Conservation (phyloP, 1,140 invertebrate genomes). For the Hermetia illucens region DNA sequence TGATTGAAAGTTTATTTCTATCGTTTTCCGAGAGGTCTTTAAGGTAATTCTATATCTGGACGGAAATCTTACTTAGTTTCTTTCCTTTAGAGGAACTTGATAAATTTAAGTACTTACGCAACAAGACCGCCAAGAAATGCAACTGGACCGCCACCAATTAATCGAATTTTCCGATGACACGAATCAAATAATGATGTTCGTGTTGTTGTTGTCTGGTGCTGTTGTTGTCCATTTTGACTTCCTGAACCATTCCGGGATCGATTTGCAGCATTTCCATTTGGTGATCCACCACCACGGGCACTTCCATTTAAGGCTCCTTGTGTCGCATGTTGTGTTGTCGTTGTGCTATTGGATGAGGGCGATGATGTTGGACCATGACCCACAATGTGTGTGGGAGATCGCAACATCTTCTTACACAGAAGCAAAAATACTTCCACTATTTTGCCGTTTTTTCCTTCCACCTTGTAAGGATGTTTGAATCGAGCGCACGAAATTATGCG, state of each 20-base stretch:
- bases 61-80: too few relatives aligned
- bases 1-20: too few relatives aligned
- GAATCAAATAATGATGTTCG: slow-evolving; percentile 49
- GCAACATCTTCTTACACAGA: slow-evolving; percentile 27
- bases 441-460: background rate
- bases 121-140: slow-evolving; percentile 51
- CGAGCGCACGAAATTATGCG: too few relatives aligned
- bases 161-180: slow-evolving; percentile 53
- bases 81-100: background rate
- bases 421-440: slow-evolving; percentile 1
- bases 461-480: too few relatives aligned
- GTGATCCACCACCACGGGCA: too few relatives aligned
- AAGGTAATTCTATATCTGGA: too few relatives aligned
- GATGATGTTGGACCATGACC: slow-evolving; percentile 10
- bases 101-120: slow-evolving; percentile 39
- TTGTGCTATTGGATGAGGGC: background rate
- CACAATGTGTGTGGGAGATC: slow-evolving; percentile 25
- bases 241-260: slow-evolving; percentile 5
- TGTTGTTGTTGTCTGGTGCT: slow-evolving; percentile 23
- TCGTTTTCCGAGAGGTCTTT: too few relatives aligned
- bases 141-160: slow-evolving; percentile 43
- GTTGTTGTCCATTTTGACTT: slow-evolving; percentile 6
- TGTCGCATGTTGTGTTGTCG: background rate
- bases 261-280: too few relatives aligned
- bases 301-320: too few relatives aligned